phyloP scores from a whole-genome alignment of 2,888 invertebrate genomes.

The Napeogenes sylphis region DNA sequence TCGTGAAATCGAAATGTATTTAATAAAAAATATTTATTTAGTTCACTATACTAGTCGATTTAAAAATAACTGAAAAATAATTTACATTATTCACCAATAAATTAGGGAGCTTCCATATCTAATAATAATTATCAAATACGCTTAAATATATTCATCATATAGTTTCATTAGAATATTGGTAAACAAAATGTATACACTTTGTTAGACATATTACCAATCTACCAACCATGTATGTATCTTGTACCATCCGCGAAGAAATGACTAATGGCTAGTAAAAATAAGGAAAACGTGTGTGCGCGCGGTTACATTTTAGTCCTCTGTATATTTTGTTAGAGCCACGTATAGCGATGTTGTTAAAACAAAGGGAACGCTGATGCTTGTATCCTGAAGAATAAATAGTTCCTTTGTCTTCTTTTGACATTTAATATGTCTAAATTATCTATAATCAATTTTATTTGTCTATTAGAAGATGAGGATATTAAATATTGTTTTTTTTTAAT shows the following conservation, averaged over 20 bases:
- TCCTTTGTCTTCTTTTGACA: constrained; percentile 40
- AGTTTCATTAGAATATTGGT: no score
- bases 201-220: no score
- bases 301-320: constrained; percentile 68
- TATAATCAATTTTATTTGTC: constrained; percentile 7
- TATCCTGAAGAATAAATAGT: constrained; percentile 47
- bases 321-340: constrained; percentile 69
- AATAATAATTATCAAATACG: no score
- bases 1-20: no score
- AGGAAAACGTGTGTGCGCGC: constrained; percentile 60
- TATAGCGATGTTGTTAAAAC: constrained; percentile 57
- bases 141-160: no score
- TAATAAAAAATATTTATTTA: no score
- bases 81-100: no score
- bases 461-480: constrained; percentile 1
- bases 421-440: constrained; percentile 9
- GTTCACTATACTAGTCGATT: no score
- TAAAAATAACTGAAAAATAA: no score
- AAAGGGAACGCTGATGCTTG: constrained; percentile 59
- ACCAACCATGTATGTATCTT: background rate
- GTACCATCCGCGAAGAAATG: constrained; percentile 31
- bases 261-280: constrained; percentile 50
- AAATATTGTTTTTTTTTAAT: no score
- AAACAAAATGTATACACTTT: no score
- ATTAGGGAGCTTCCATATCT: no score